A percentile compares a stretch with the other conserved stretches of the same genome.
Evolutionary conservation across 1,140 invertebrate species (phyloP).

Genomic region (Neoseiulus cucumeris): DNA sequence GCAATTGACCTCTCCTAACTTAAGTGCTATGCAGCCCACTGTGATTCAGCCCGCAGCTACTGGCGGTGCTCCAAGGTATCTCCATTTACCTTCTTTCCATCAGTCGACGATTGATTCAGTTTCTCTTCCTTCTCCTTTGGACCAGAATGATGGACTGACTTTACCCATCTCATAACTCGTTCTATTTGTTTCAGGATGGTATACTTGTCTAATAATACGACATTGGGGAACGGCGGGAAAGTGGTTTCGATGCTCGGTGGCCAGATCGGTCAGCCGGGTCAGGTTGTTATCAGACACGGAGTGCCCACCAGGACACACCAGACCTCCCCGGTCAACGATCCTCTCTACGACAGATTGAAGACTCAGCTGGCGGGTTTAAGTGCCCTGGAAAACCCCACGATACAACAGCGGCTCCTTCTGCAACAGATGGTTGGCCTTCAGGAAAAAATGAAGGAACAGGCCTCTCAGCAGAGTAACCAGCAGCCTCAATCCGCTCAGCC

Average conservation of each 20-base stretch:
- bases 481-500: background rate
- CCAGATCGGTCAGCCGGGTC: background rate
- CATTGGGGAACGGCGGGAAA: background rate
- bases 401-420: background rate
- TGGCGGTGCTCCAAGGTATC: background rate
- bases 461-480: background rate
- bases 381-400: background rate
- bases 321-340: constrained; percentile 7
- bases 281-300: background rate
- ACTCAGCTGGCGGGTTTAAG: background rate
- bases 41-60: constrained; percentile 9
- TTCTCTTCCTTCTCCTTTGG: too few species aligned
- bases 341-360: background rate
- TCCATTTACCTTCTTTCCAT: too few species aligned
- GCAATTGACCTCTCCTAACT: background rate
- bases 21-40: constrained; percentile 11
- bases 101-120: too few species aligned
- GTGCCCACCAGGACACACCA: background rate
- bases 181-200: background rate
- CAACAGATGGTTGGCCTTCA: background rate
- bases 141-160: too few species aligned
- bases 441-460: constrained; percentile 3
- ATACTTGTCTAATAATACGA: background rate
- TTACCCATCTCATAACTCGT: too few species aligned
- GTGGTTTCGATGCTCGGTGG: background rate